Evolutionary conservation across 2,113 vertebrate species (phyloP), one percentile per base, ranked within the genome.

Genomic region (Phaethon lepturus): DNA sequence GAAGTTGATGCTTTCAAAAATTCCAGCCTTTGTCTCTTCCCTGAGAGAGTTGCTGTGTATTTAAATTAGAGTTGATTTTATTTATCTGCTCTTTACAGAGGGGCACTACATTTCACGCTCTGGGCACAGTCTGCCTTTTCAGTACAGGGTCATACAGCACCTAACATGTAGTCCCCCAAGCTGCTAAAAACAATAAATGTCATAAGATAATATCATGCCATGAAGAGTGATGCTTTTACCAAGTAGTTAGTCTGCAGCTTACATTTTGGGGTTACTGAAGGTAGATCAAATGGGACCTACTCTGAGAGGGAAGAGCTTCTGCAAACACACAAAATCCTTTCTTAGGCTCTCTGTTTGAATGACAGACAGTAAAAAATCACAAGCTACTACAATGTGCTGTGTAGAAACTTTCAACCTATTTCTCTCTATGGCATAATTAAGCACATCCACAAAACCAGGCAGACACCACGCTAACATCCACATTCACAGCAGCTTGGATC

Each of bases 331-430:
- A 76, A 25, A 85, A 71, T 67, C 45, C 60, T 55, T 55, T 76
- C 0, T 63, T 20, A 25, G 56, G 45, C 25, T 47, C 40, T 40
- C 10, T 60, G 28, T 71, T 50, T 59, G 89, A 64, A 45, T 25
- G 55, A 50, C 58, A 80, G 50, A 35, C 44, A 44, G 38, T 45
- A 71, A 47, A 93, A 79, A 90, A 45, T 20, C 64, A 55, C 42
- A 62, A 59, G 25, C 74, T 91, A 67, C 94, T 78, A 58, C 88
- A 76, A 38, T 50, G 40, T 38, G 63, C 56, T 74, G 75, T 42
- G 88, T 26, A 90, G 88, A 95, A 97, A 72, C 93, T 92, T 97
- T 42, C 77, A 94, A 29, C 85, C 67, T 38, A 55, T 91, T 96
- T 77, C 44, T 82, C 95, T 80, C 72, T 40, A 4, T 44, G 82